phyloP scores from a whole-genome alignment of 2,113 vertebrate genomes.

The Scomber colias region DNA sequence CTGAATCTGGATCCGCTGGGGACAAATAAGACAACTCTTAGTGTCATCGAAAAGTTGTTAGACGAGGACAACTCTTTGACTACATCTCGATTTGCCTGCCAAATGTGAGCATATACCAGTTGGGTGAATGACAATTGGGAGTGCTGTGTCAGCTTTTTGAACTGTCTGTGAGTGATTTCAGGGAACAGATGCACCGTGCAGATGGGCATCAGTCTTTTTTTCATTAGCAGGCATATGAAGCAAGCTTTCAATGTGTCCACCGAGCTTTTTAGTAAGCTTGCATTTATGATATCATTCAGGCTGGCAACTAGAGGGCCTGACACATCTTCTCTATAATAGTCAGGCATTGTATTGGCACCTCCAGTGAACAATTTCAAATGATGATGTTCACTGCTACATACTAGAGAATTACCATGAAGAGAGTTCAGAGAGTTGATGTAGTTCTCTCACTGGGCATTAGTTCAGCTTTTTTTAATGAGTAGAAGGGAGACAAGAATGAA shows the following conservation, averaged over 20 bases:
- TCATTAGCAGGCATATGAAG: conserved; percentile 63
- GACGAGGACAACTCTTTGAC: conserved; percentile 19
- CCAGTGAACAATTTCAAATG: conserved; percentile 17
- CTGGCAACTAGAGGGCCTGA: conserved; percentile 24
- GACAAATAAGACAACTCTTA: conserved; percentile 18
- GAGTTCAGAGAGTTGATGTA: conserved; percentile 15
- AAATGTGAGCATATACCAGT: conserved; percentile 49
- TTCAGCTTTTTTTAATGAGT: conserved; percentile 49
- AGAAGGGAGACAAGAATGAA: conserved; percentile 36
- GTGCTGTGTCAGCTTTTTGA: conserved; percentile 46
- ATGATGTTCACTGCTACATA: conserved; percentile 2
- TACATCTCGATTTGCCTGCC: conserved; percentile 40
- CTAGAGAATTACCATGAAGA: conserved; percentile 24
- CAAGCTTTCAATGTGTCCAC: conserved; percentile 53
- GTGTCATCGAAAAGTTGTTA: conserved; percentile 37
- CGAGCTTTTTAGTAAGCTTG: conserved; percentile 46
- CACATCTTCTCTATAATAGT: conserved; percentile 30
- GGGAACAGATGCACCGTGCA: conserved; percentile 76
- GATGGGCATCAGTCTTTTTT: conserved; percentile 73
- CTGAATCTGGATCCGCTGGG: conserved; percentile 15
- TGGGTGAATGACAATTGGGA: conserved; percentile 45
- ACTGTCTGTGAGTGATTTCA: conserved; percentile 55
- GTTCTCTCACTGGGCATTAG: conserved; percentile 14
- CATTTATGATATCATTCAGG: conserved; percentile 51
- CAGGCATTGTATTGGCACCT: conserved; percentile 31